Percentiles rank a stretch among this genome's conserved stretches.
Conservation (phyloP, 2,888 invertebrate species). For the Bruchidius siliquastri region DNA sequence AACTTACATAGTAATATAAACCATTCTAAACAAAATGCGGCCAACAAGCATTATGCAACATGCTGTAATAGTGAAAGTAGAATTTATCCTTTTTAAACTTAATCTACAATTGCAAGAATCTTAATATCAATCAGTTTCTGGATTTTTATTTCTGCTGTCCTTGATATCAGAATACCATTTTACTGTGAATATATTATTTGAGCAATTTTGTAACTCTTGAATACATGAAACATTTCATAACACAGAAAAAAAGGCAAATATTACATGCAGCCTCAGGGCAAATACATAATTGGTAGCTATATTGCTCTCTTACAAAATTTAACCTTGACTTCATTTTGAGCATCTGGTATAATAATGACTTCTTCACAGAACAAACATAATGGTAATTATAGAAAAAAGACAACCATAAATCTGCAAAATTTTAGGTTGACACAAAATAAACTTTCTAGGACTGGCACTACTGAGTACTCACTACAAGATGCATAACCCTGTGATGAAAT, state of each 20-base stretch:
- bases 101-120: conserved; percentile 24
- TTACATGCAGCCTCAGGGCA: neutral
- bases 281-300: neutral
- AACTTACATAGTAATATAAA: neutral
- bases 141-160: neutral
- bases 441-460: neutral
- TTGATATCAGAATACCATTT: neutral
- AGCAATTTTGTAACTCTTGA: neutral
- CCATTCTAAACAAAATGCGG: conserved; percentile 10
- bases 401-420: neutral
- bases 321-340: neutral
- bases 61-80: conserved; percentile 15
- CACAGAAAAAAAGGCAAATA: neutral
- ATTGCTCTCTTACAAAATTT: neutral
- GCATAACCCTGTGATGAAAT: neutral
- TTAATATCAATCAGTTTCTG: neutral
- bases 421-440: neutral
- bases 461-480: too few species aligned
- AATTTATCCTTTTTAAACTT: neutral
- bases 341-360: neutral
- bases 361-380: neutral
- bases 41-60: conserved; percentile 19
- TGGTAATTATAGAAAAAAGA: neutral
- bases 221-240: neutral
- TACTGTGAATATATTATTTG: neutral